These are phyloP conservation scores for Horisme vitalbata DNA, from an alignment of 2,888 invertebrate genomes.

Conservation along the genomic window DNA sequence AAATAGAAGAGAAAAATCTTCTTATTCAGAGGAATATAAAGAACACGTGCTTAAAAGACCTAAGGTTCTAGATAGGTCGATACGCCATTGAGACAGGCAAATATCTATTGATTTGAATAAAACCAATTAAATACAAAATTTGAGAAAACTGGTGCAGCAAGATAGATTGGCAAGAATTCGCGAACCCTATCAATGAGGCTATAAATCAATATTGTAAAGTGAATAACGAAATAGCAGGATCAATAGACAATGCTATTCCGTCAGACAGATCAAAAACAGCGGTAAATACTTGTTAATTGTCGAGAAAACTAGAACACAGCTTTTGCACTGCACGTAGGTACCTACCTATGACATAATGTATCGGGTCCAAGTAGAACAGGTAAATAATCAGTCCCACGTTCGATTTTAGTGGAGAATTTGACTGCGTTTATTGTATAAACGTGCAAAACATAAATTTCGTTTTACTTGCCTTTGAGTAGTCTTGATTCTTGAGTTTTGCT, in stretches of 20 bases:
- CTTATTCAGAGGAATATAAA: too few relatives aligned
- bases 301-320: constrained; percentile 54
- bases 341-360: constrained; percentile 57
- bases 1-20: too few relatives aligned
- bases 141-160: constrained; percentile 54
- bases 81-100: too few relatives aligned
- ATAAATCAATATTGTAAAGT: constrained; percentile 46
- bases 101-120: too few relatives aligned
- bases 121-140: constrained; percentile 22
- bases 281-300: constrained; percentile 54
- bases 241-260: constrained; percentile 40
- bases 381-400: constrained; percentile 77
- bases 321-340: constrained; percentile 39
- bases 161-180: constrained; percentile 46
- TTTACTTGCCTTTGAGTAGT: constrained; percentile 35
- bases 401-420: constrained; percentile 60
- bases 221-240: constrained; percentile 42
- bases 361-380: constrained; percentile 47
- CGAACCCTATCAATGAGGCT: constrained; percentile 49
- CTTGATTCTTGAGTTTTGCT: constrained; percentile 34
- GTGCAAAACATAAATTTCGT: constrained; percentile 44
- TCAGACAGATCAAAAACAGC: constrained; percentile 41
- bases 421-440: constrained; percentile 45
- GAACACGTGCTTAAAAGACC: too few relatives aligned
- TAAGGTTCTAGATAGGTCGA: too few relatives aligned